Evolutionary conservation across 2,797 vertebrate species (phyloP), one percentile per base, ranked within the genome.

Genomic region (Anomalospiza imberbis): DNA sequence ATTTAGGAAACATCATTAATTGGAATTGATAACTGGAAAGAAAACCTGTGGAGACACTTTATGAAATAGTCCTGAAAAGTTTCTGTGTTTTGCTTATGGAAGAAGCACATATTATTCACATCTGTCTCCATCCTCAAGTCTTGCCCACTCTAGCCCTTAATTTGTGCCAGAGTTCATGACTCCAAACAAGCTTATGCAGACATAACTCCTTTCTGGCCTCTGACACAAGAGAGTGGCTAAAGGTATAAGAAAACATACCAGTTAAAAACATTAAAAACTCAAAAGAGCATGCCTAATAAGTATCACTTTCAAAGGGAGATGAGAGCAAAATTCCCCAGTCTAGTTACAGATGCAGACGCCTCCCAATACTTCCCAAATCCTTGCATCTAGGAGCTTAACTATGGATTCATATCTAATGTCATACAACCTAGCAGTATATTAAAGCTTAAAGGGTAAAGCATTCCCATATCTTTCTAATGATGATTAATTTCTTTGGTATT

Each of bases 401-500:
- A 36, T 24, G 34, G 26, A 17, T 67, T 92, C 24, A 28, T 67
- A 60, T 60, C 44, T 78, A 75, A 66, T 92, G 50, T 73, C 51
- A 73, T 70, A 36, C 34, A 92, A 75, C 34, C 44, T 73, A 92
- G 38, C 22, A 79, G 38, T 57, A 58, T 50, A 82, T 51, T 92
- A 87, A 81, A 91, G 31, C 47, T 93, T 93, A 81, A 94, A 95
- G 28, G 47, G 36, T 66, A 90, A 93, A 82, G 45, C 61, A 89
- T 95, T 96, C 92, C 80, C 93, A 58, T 96, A 81, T 96, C 70
- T 92, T 96, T 76, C 57, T 96, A 95, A 97, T 96, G 66, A 84
- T 96, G 89, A 96, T 93, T 96, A 96, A 97, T 97, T 97, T 47
- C 51, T 96, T 96, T 96, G 97, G 93, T 96, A 95, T 96, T 97